These are phyloP conservation scores for Babylonia areolata DNA, from an alignment of 1,140 invertebrate species.

Conservation along the genomic window DNA sequence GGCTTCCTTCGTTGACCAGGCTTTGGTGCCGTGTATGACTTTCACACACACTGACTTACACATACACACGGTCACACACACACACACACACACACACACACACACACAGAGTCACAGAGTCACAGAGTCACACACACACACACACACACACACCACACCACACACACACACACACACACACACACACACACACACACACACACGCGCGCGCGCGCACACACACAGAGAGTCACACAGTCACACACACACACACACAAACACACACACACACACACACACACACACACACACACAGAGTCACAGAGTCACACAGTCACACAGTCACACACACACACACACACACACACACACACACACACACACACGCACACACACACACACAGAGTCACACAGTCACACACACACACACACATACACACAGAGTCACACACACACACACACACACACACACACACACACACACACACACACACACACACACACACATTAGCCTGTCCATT, in stretches of 20 bases:
- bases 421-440: neutral
- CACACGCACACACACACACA: neutral
- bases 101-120: neutral
- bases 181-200: neutral
- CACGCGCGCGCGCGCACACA: neutral
- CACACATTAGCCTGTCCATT: too few relatives aligned
- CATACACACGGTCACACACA: neutral
- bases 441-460: neutral
- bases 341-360: neutral
- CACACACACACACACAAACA: neutral
- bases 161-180: slow-evolving; percentile 5
- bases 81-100: neutral
- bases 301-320: neutral
- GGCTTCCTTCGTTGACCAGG: too few relatives aligned
- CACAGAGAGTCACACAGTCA: neutral
- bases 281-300: neutral
- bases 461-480: slow-evolving; percentile 5
- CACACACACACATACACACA: neutral
- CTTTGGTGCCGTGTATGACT: too few relatives aligned
- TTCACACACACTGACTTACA: too few relatives aligned
- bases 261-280: neutral
- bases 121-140: neutral
- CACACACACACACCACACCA: neutral
- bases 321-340: neutral
- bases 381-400: neutral